These are phyloP conservation scores for Schizaphis graminum DNA, from an alignment of 2,888 invertebrate genomes.

Conservation along the genomic window DNA sequence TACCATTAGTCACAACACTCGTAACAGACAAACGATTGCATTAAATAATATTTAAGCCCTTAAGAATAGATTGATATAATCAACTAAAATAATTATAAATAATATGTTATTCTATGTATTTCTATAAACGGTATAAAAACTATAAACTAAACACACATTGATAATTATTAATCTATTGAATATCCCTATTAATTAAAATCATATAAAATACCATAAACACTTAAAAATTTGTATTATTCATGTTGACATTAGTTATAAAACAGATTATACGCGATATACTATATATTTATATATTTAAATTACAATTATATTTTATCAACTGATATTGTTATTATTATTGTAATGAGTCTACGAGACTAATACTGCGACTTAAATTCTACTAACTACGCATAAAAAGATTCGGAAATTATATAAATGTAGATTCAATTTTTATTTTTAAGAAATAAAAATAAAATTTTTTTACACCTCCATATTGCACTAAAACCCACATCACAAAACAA, in stretches of 20 bases:
- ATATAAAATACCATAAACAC: not conserved
- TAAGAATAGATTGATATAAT: not conserved
- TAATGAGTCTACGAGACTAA: not conserved
- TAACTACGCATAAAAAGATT: not conserved
- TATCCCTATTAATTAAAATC: not conserved
- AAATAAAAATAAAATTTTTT: not conserved
- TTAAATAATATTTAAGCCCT: not conserved
- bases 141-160: not conserved
- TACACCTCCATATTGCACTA: not conserved
- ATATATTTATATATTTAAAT: not conserved
- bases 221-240: not conserved
- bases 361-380: not conserved
- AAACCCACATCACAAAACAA: not conserved
- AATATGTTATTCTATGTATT: not conserved
- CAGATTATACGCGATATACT: too few species aligned
- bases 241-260: not conserved
- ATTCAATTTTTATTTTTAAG: not conserved
- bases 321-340: not conserved
- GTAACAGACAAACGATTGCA: not conserved
- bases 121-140: too few species aligned
- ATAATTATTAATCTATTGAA: not conserved
- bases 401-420: not conserved
- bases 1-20: not conserved
- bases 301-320: not conserved
- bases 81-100: not conserved